phyloP scores from a whole-genome alignment of 2,113 vertebrate species.

The Indicator maculatus region DNA sequence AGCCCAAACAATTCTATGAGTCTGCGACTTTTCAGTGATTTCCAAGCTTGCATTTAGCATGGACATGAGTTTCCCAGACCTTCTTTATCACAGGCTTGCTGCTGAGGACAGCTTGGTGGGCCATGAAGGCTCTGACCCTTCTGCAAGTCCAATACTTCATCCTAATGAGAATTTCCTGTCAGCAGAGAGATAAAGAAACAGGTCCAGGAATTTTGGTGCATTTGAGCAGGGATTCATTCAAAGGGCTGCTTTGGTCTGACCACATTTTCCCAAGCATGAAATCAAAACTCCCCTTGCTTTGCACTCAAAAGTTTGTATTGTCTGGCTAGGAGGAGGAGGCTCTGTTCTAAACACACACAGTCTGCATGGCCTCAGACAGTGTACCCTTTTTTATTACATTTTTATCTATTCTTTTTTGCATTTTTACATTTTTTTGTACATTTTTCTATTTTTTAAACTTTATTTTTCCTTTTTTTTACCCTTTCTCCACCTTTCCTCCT shows the following conservation, averaged over 20 bases:
- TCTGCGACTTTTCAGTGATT: no score
- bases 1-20: no score
- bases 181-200: slow-evolving; percentile 24
- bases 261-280: background rate
- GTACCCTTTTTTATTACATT: no score
- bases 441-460: no score
- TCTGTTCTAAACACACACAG: slow-evolving; percentile 33
- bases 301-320: slow-evolving; percentile 58
- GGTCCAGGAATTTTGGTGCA: background rate
- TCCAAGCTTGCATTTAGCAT: background rate
- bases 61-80: background rate
- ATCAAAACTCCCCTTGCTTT: slow-evolving; percentile 35
- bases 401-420: no score
- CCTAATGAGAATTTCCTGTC: slow-evolving; percentile 1
- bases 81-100: background rate
- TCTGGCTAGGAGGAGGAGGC: background rate
- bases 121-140: background rate
- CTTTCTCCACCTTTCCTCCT: no score
- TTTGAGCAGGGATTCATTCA: slow-evolving; percentile 24
- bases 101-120: background rate
- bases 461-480: no score
- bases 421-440: no score
- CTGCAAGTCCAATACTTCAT: slow-evolving; percentile 24
- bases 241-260: slow-evolving; percentile 24
- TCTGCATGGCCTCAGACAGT: no score